A percentile compares a stretch with the other conserved stretches of the same genome.
These are phyloP conservation scores for Athripsodes cinereus DNA, from an alignment of 2,888 invertebrate genomes.

Conservation along the genomic window DNA sequence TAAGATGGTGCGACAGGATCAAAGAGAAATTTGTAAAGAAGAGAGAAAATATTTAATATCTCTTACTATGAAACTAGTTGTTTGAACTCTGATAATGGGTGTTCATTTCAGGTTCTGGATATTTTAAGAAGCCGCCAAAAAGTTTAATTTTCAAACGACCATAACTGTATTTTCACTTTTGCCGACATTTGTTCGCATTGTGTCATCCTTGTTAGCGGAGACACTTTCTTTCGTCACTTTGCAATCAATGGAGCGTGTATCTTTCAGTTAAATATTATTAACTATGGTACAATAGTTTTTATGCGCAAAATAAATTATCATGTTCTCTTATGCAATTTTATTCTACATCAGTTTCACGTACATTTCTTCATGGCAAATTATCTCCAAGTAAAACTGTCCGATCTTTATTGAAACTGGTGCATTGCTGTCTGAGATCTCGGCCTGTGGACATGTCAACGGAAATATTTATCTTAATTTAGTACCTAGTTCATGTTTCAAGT, in stretches of 20 bases:
- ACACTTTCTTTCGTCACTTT: constrained; percentile 19
- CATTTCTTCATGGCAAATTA: constrained; percentile 26
- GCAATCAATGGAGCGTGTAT: constrained; percentile 21
- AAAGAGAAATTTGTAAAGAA: too few relatives aligned
- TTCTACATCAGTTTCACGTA: constrained; percentile 19
- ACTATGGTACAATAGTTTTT: not conserved
- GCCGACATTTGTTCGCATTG: too few relatives aligned
- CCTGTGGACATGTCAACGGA: constrained; percentile 18
- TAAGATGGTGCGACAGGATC: too few relatives aligned
- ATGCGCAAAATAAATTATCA: constrained; percentile 16
- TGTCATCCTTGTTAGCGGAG: not conserved
- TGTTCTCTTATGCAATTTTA: constrained; percentile 24
- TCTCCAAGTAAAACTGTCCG: constrained; percentile 25
- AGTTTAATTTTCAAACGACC: too few relatives aligned
- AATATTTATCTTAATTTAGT: not conserved
- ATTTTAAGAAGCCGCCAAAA: too few relatives aligned
- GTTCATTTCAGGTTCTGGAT: too few relatives aligned
- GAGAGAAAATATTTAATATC: too few relatives aligned
- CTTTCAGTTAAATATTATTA: constrained; percentile 22
- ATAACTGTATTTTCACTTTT: too few relatives aligned
- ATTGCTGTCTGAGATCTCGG: constrained; percentile 19
- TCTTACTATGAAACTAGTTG: too few relatives aligned
- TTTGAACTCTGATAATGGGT: too few relatives aligned
- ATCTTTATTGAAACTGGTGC: constrained; percentile 17
- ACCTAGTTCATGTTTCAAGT: too few relatives aligned